Percentiles rank a stretch among this genome's conserved stretches.
phyloP scores from a whole-genome alignment of 1,140 invertebrate genomes.

The Ectropis grisescens region DNA sequence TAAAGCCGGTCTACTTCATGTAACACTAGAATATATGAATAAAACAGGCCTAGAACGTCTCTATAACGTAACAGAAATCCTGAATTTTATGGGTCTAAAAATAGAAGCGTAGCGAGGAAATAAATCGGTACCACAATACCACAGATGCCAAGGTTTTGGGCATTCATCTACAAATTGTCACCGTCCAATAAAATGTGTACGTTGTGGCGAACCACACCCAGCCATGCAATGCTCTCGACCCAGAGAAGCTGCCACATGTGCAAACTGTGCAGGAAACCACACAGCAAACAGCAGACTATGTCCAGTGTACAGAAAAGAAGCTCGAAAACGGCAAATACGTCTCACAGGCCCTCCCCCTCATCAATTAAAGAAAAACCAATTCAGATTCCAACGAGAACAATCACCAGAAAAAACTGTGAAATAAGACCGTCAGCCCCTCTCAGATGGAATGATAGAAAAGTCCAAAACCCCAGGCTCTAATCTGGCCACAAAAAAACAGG shows the following conservation, averaged over 20 bases:
- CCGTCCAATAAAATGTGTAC: slow-evolving; percentile 5
- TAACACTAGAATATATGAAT: too few relatives aligned
- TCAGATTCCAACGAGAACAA: too few relatives aligned
- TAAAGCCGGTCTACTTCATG: too few relatives aligned
- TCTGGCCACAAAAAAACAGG: too few relatives aligned
- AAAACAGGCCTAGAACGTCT: too few relatives aligned
- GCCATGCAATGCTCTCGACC: slow-evolving; percentile 7
- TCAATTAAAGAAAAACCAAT: too few relatives aligned
- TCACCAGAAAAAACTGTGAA: too few relatives aligned
- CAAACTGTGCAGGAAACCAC: slow-evolving; percentile 15
- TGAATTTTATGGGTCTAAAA: not conserved
- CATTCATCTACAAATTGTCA: slow-evolving; percentile 11
- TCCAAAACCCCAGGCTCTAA: too few relatives aligned
- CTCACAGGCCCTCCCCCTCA: too few relatives aligned
- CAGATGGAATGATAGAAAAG: too few relatives aligned
- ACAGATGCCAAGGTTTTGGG: slow-evolving; percentile 10
- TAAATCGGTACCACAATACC: slow-evolving; percentile 2
- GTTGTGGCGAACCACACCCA: slow-evolving; percentile 8
- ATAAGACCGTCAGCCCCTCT: too few relatives aligned
- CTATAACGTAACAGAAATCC: not conserved
- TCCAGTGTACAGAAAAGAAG: not conserved
- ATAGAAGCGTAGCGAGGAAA: not conserved
- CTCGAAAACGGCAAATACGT: slow-evolving; percentile 1
- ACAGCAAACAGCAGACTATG: slow-evolving; percentile 11
- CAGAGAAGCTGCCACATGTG: slow-evolving; percentile 8